Conservation (phyloP, 2,888 invertebrate genomes). For the Stramonita haemastoma region DNA sequence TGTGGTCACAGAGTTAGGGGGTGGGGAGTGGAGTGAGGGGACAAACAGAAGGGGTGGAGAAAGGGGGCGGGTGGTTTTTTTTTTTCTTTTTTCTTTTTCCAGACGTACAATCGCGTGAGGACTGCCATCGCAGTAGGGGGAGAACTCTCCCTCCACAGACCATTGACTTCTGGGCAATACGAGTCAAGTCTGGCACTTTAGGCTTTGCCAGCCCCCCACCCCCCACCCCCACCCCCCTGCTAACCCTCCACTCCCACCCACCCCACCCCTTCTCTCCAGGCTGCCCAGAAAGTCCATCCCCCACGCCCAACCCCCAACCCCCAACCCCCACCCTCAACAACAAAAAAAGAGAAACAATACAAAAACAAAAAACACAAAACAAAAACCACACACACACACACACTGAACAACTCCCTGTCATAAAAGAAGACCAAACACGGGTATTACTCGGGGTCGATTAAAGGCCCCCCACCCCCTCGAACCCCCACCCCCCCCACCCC, state of each 20-base stretch:
- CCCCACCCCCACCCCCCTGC: no score
- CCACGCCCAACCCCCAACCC: no score
- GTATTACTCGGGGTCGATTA: background rate
- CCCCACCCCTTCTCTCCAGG: background rate
- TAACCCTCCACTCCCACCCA: background rate
- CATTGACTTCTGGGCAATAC: background rate
- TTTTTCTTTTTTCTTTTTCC: no score
- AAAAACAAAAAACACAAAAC: no score
- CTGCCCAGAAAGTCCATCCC: background rate
- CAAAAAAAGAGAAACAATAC: no score
- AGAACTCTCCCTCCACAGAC: background rate
- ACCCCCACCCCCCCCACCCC: no score
- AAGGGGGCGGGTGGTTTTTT: background rate
- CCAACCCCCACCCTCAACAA: no score
- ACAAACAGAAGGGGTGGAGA: background rate
- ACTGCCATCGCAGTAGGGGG: background rate
- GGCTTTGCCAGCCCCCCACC: background rate
- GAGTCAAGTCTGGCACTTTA: background rate
- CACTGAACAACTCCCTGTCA: background rate
- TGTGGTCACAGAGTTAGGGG: background rate
- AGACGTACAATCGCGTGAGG: background rate
- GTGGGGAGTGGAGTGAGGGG: background rate
- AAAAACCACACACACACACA: no score
- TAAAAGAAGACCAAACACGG: background rate
- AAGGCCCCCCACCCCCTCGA: no score